A percentile compares a stretch with the other conserved stretches of the same genome.
Evolutionary conservation across 1,140 invertebrate genomes (phyloP).

Genomic region (Mercenaria mercenaria): DNA sequence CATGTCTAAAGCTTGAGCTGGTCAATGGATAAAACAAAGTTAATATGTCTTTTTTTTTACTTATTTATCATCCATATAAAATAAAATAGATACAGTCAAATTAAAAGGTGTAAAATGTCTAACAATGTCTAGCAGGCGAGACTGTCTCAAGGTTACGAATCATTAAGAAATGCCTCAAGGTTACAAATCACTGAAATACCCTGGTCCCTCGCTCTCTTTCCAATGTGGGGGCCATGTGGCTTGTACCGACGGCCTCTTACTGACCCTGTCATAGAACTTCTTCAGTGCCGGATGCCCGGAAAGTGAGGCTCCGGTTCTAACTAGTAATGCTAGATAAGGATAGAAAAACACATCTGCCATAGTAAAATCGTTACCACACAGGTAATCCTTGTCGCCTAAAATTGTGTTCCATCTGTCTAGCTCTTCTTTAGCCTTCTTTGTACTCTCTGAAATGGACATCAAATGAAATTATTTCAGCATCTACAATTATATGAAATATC

Average conservation of each 20-base stretch:
- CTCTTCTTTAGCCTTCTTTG: conserved; percentile 8
- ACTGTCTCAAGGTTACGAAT: too few species aligned
- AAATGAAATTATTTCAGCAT: too few species aligned
- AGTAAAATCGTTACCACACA: conserved; percentile 61
- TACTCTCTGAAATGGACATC: conserved; percentile 30
- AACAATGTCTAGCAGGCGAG: too few species aligned
- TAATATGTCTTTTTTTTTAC: too few species aligned
- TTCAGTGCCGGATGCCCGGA: conserved; percentile 69
- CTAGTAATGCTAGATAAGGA: conserved; percentile 85
- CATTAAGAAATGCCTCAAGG: too few species aligned
- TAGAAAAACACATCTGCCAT: conserved; percentile 72
- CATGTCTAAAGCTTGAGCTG: too few species aligned
- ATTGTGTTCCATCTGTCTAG: conserved; percentile 28
- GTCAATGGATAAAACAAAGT: too few species aligned
- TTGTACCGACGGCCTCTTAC: conserved; percentile 41
- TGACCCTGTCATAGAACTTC: conserved; percentile 65
- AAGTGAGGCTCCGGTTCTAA: conserved; percentile 87
- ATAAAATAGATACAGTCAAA: too few species aligned
- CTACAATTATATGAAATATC: not conserved
- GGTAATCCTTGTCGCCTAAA: not conserved
- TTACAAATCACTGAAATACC: not conserved
- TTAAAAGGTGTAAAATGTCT: too few species aligned
- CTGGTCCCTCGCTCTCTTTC: conserved; percentile 14
- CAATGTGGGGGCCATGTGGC: conserved; percentile 73
- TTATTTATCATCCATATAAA: too few species aligned